A percentile compares a stretch with the other conserved stretches of the same genome.
Conservation (phyloP, 2,797 vertebrate species). For the Microctenopoma stevenorrisi region DNA sequence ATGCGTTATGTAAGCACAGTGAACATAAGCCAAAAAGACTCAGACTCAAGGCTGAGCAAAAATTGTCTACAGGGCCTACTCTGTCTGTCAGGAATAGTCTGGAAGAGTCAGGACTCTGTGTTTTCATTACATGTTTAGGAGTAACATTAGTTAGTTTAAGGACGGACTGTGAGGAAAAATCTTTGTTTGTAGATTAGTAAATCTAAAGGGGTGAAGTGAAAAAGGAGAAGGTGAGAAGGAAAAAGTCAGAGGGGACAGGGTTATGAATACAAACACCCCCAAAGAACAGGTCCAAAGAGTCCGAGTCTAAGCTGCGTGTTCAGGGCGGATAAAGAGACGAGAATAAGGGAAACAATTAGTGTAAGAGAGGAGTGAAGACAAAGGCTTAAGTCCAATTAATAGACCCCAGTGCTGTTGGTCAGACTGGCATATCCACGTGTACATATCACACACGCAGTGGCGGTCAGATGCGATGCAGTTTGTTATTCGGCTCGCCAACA, state of each 20-base stretch:
- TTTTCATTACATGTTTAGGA: slow-evolving; percentile 38
- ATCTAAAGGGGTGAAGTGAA: neutral
- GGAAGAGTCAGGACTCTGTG: slow-evolving; percentile 34
- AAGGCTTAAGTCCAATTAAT: slow-evolving; percentile 72
- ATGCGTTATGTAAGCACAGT: slow-evolving; percentile 60
- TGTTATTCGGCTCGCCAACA: slow-evolving; percentile 33
- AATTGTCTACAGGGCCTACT: slow-evolving; percentile 45
- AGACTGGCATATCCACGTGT: slow-evolving; percentile 37
- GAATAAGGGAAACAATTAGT: slow-evolving; percentile 9
- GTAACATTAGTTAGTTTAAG: neutral
- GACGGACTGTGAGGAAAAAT: neutral
- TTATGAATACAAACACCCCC: slow-evolving; percentile 1
- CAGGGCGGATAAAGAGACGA: slow-evolving; percentile 2
- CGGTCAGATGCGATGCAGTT: slow-evolving; percentile 18
- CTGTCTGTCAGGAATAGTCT: slow-evolving; percentile 39
- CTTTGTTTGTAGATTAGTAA: slow-evolving; percentile 8
- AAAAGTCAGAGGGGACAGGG: neutral
- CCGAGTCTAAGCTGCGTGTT: neutral
- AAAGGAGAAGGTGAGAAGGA: neutral
- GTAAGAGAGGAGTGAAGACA: slow-evolving; percentile 33
- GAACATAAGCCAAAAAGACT: slow-evolving; percentile 54
- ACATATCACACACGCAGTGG: slow-evolving; percentile 28
- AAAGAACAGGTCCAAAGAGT: neutral
- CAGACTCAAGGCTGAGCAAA: slow-evolving; percentile 38
- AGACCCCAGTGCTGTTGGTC: slow-evolving; percentile 59